Conservation (phyloP, 2,113 vertebrate species). For the Albula glossodonta region DNA sequence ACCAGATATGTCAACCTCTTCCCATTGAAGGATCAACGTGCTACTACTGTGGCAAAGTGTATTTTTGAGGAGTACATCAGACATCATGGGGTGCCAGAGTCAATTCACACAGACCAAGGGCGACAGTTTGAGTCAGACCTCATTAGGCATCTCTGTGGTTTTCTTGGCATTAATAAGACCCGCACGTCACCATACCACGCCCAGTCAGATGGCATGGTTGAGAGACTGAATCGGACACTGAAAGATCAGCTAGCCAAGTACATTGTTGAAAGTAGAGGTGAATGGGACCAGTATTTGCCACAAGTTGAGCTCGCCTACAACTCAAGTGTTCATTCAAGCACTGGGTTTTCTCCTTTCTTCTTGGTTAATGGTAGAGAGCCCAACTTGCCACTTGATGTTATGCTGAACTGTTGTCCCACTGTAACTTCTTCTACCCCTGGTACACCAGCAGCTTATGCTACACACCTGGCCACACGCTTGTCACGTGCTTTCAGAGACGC, state of each 20-base stretch:
- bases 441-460: background rate
- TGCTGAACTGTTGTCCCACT: background rate
- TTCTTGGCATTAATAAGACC: background rate
- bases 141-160: background rate
- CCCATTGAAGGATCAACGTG: slow-evolving; percentile 4
- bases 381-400: background rate
- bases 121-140: background rate
- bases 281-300: background rate
- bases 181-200: slow-evolving; percentile 1
- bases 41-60: background rate
- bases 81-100: background rate
- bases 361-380: too few species aligned
- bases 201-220: slow-evolving; percentile 5
- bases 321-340: too few species aligned
- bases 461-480: background rate
- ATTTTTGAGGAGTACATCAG: background rate
- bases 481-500: background rate
- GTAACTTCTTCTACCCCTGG: background rate
- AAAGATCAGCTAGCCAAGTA: background rate
- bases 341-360: too few species aligned
- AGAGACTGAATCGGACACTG: background rate
- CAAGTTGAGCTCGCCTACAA: background rate
- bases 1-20: slow-evolving; percentile 1
- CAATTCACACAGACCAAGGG: background rate
- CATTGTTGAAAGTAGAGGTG: background rate